These are phyloP conservation scores for Riptortus pedestris DNA, from an alignment of 1,140 invertebrate genomes.

Conservation along the genomic window DNA sequence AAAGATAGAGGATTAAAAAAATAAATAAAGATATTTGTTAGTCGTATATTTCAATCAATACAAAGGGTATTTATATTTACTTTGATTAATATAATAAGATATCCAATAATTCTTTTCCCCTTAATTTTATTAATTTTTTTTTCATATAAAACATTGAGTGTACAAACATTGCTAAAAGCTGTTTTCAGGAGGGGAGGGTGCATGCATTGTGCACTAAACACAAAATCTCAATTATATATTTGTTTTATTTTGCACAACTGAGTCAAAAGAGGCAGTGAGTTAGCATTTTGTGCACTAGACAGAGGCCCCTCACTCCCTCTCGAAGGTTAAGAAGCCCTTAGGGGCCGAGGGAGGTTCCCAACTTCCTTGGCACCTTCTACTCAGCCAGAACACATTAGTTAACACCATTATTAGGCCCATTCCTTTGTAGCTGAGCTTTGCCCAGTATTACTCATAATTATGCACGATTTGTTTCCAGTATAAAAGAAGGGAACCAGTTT, in stretches of 20 bases:
- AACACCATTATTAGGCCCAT: neutral
- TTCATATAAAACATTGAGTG: neutral
- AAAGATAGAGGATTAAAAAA: neutral
- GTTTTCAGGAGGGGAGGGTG: slow-evolving; percentile 1
- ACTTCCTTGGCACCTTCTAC: neutral
- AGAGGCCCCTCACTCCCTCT: neutral
- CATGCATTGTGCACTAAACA: slow-evolving; percentile 8
- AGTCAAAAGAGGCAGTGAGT: slow-evolving; percentile 1
- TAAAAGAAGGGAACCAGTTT: slow-evolving; percentile 7
- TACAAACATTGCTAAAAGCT: slow-evolving; percentile 7
- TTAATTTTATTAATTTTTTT: neutral
- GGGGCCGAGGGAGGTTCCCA: neutral
- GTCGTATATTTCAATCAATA: slow-evolving; percentile 16
- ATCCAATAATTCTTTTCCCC: neutral
- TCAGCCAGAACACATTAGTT: neutral
- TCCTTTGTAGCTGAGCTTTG: neutral
- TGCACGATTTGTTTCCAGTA: neutral
- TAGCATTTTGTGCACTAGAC: neutral
- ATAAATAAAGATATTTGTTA: neutral
- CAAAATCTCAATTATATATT: neutral
- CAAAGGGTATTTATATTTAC: slow-evolving; percentile 10
- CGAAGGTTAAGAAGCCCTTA: neutral
- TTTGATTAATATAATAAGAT: slow-evolving; percentile 11
- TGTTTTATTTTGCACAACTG: neutral
- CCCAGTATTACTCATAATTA: neutral